phyloP scores from a whole-genome alignment of 2,888 invertebrate genomes.

The Andrena minutula region DNA sequence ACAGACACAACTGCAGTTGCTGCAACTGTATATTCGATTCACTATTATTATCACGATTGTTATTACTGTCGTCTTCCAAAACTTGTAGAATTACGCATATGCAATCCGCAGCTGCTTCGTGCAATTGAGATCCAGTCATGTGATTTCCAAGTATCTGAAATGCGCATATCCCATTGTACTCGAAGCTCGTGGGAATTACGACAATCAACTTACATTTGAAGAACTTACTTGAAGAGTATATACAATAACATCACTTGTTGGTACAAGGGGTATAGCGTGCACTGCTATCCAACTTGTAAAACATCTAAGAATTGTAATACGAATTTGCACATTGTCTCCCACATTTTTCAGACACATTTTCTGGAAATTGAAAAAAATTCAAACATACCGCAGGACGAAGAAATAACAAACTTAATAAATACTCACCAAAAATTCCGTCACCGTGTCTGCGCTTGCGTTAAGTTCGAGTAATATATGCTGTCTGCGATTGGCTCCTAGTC shows the following conservation, averaged over 20 bases:
- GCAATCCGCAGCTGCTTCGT: slow-evolving; percentile 96
- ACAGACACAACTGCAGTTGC: slow-evolving; percentile 92
- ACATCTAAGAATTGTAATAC: slow-evolving; percentile 92
- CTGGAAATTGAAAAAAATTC: slow-evolving; percentile 80
- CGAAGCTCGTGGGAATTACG: not conserved
- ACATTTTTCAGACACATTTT: slow-evolving; percentile 90
- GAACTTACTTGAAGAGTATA: slow-evolving; percentile 88
- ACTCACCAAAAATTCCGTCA: slow-evolving; percentile 91
- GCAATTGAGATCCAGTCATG: slow-evolving; percentile 88
- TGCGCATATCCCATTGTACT: not conserved
- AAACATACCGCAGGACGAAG: slow-evolving; percentile 4
- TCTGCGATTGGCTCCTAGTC: slow-evolving; percentile 95
- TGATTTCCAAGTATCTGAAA: slow-evolving; percentile 87
- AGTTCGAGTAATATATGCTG: slow-evolving; percentile 94
- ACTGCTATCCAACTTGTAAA: slow-evolving; percentile 97
- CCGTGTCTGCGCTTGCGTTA: slow-evolving; percentile 90
- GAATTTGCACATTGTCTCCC: slow-evolving; percentile 89
- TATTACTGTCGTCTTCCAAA: slow-evolving; percentile 88
- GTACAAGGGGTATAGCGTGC: slow-evolving; percentile 92
- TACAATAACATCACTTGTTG: slow-evolving; percentile 90
- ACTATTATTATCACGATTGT: slow-evolving; percentile 86
- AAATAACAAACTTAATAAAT: not conserved
- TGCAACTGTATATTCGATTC: slow-evolving; percentile 87
- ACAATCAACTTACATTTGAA: not conserved
- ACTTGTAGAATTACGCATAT: slow-evolving; percentile 94